These are phyloP conservation scores for Atrina japonica DNA, from an alignment of 2,888 invertebrate species.

Conservation along the genomic window DNA sequence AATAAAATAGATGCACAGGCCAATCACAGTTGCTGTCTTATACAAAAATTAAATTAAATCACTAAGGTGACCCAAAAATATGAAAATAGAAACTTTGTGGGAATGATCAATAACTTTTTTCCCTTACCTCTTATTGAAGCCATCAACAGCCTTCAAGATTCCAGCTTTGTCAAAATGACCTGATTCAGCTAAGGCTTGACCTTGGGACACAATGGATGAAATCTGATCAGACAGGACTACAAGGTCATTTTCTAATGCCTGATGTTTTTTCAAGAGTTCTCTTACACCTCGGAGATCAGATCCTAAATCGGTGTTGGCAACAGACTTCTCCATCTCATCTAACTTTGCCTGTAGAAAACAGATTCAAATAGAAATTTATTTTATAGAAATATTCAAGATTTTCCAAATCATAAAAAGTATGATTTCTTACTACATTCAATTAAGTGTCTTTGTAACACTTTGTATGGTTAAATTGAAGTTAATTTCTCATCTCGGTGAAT, in stretches of 20 bases:
- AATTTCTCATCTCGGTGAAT: too few relatives aligned
- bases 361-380: too few relatives aligned
- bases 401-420: not conserved
- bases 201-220: conserved; percentile 87
- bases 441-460: too few relatives aligned
- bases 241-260: conserved; percentile 90
- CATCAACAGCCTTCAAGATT: conserved; percentile 89
- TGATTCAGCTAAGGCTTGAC: conserved; percentile 94
- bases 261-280: conserved; percentile 93
- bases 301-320: conserved; percentile 90
- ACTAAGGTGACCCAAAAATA: too few relatives aligned
- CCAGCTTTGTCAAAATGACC: conserved; percentile 96
- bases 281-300: conserved; percentile 95
- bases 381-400: too few relatives aligned
- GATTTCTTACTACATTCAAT: too few relatives aligned
- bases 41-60: too few relatives aligned
- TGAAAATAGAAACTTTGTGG: too few relatives aligned
- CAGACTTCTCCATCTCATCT: conserved; percentile 89
- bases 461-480: too few relatives aligned
- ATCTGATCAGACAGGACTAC: conserved; percentile 91
- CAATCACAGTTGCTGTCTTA: too few relatives aligned
- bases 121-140: conserved; percentile 86
- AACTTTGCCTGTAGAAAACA: conserved; percentile 83
- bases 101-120: too few relatives aligned
- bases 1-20: too few relatives aligned